Conservation (phyloP, 2,888 invertebrate species). For the Platycnemis pennipes region DNA sequence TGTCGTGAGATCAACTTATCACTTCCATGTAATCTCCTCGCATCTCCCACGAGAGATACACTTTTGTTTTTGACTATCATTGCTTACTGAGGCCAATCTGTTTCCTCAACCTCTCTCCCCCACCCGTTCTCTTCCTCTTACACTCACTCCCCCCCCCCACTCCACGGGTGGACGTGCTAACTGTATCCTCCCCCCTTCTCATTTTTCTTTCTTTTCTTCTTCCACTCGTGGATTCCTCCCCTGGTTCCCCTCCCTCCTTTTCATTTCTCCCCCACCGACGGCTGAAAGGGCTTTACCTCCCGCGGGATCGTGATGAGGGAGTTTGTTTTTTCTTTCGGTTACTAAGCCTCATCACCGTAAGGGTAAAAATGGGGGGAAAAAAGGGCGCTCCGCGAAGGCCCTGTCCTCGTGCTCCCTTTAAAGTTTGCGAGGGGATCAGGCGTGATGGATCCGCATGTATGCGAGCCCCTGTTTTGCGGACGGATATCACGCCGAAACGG, state of each 20-base stretch:
- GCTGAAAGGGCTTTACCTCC: constrained; percentile 6
- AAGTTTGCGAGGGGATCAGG: constrained; percentile 10
- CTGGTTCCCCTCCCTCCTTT: background rate
- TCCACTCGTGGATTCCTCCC: background rate
- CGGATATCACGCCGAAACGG: background rate
- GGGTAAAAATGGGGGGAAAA: background rate
- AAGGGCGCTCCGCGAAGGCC: background rate
- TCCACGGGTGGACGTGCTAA: background rate
- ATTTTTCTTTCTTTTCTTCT: constrained; percentile 8
- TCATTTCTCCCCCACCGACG: background rate
- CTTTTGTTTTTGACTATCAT: constrained; percentile 67
- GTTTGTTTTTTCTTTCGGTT: constrained; percentile 16
- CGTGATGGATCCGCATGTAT: background rate
- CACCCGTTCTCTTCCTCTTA: background rate
- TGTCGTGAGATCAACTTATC: constrained; percentile 68
- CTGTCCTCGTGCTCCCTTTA: background rate
- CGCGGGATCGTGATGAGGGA: constrained; percentile 24
- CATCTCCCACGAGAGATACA: constrained; percentile 43
- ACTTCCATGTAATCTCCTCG: constrained; percentile 63
- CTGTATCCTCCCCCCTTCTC: background rate
- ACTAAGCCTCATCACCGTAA: background rate
- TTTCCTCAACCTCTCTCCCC: background rate
- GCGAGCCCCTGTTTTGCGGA: background rate
- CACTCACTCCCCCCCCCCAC: no score
- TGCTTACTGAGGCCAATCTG: constrained; percentile 43